Percentiles rank a stretch among this genome's conserved stretches.
Conservation (phyloP, 2,113 vertebrate genomes). For the Cathartes aura region DNA sequence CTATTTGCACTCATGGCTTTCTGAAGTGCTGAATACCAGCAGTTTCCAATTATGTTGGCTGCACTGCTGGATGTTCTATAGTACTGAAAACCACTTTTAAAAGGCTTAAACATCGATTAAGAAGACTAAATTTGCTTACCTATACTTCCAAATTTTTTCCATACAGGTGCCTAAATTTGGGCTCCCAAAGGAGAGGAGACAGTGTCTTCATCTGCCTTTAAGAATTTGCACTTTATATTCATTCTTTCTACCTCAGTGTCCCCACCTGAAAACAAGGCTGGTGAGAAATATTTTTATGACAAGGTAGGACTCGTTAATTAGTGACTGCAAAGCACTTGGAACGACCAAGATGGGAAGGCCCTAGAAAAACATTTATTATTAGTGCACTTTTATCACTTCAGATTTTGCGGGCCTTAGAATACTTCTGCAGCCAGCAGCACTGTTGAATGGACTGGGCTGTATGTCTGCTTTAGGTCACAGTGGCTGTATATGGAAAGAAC, state of each 20-base stretch:
- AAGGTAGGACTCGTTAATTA: neutral
- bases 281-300: neutral
- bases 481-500: neutral
- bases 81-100: neutral
- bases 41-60: neutral
- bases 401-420: neutral
- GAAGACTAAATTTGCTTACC: neutral
- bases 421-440: neutral
- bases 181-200: neutral
- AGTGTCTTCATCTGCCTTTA: neutral
- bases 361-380: neutral
- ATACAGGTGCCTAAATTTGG: neutral
- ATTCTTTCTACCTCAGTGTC: neutral
- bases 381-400: neutral
- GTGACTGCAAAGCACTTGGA: neutral
- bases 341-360: neutral
- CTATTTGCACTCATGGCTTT: neutral
- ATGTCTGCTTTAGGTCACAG: neutral
- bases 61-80: neutral
- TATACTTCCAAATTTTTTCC: neutral
- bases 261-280: neutral
- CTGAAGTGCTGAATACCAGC: constrained; percentile 1
- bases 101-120: neutral
- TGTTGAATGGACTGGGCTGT: neutral
- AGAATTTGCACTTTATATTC: neutral